Base-by-base conservation (phyloP, 2,113 vertebrate species). In the Mirza zaza region DNA sequence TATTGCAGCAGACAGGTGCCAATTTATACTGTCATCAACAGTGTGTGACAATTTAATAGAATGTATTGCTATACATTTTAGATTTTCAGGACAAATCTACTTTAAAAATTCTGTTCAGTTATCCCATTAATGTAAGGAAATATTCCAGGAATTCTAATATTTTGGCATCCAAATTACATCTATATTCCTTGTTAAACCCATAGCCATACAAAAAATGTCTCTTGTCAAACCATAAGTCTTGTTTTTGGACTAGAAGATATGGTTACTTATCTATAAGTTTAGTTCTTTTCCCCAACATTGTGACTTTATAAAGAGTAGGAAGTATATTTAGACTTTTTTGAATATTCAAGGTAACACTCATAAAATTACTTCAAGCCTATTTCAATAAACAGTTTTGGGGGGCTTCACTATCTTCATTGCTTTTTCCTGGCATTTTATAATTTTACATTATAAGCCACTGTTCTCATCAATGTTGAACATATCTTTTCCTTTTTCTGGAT, bases 71-170 rank as follows among this genome's bases (percentile, higher is more conserved):
- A n/a, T 79, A 42, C 15, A 68, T 80, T 70, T 73, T 90, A 90
- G 48, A 45, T 79, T 87, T 85, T 92, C 32, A 71, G 57, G 70
- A 84, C 25, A 75, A 50, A 67, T 71, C 36, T 79, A 80, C 29
- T 90, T 59, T n/a, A 92, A 86, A 93, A 55, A 68, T 83, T 87
- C 75, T 87, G 11, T 45, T 34, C 9, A 75, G 57, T 79, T 68
- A 90, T 90, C 12, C n/a, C 34, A 76, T 32, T 93, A 57, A 92
- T 42, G 27, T 52, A 84, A 92, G 17, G 65, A 68, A 82, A 77
- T 68, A 95, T 48, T 65, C 34, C 21, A 94, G 48, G 39, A 89
- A 95, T 87, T 84, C 55, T 91, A 93, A 80, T 83, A 93, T 91
- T 95, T 94, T 90, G 63, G 32, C 73, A 89, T 81, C 71, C 59